These are phyloP conservation scores for Rotaria socialis DNA, from an alignment of 2,888 invertebrate species.

Conservation along the genomic window DNA sequence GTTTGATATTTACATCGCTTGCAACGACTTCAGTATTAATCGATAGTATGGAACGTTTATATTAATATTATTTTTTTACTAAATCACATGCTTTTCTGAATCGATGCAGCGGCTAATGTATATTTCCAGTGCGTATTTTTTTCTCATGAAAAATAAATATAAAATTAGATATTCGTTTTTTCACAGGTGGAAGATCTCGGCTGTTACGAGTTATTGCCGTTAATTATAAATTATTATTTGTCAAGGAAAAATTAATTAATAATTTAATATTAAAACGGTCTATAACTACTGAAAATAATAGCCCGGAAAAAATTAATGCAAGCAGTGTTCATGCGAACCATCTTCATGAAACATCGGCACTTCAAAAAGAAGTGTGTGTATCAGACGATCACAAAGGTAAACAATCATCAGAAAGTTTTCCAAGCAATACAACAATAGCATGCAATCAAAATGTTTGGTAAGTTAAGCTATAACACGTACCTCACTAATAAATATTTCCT, in stretches of 20 bases:
- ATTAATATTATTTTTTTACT: no score
- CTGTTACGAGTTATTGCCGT: background rate
- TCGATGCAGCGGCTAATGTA: background rate
- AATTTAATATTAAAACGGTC: background rate
- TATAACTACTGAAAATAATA: background rate
- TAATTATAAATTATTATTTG: background rate
- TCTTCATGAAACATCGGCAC: background rate
- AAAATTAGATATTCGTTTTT: no score
- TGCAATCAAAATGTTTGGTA: background rate
- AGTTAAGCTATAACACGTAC: background rate
- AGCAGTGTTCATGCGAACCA: background rate
- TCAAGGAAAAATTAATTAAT: background rate
- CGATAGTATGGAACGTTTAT: background rate
- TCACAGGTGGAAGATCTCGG: background rate
- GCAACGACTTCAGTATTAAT: background rate
- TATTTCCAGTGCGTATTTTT: background rate
- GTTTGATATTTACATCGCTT: background rate
- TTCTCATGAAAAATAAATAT: background rate
- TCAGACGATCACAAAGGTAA: background rate
- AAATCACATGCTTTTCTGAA: background rate
- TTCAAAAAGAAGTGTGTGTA: background rate
- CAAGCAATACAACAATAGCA: background rate
- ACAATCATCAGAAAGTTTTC: background rate
- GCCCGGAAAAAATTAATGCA: background rate
- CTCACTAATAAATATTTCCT: no score